Conservation (phyloP, 2,113 vertebrate genomes). For the Lipophrys pholis region DNA sequence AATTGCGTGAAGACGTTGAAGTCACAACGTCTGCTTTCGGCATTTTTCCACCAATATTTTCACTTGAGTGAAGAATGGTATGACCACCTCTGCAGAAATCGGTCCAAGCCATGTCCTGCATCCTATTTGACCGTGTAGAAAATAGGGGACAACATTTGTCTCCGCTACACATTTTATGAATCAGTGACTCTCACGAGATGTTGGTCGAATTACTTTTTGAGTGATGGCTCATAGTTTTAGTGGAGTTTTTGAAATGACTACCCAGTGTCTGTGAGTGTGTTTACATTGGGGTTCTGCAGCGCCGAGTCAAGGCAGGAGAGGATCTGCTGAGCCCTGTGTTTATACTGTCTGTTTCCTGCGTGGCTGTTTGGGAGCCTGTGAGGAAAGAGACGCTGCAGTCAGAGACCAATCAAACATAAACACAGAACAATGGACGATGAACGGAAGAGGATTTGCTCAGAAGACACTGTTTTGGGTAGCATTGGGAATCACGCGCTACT, state of each 20-base stretch:
- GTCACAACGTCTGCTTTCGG: too few relatives aligned
- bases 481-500: too few relatives aligned
- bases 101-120: background rate
- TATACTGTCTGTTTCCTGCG: slow-evolving; percentile 78
- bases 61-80: too few relatives aligned
- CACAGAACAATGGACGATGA: slow-evolving; percentile 68
- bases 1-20: too few relatives aligned
- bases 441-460: slow-evolving; percentile 40
- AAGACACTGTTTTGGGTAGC: slow-evolving; percentile 20
- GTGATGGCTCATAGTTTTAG: slow-evolving; percentile 19
- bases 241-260: slow-evolving; percentile 39
- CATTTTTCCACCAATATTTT: too few relatives aligned
- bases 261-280: slow-evolving; percentile 41
- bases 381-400: slow-evolving; percentile 68
- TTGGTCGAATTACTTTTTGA: slow-evolving; percentile 7
- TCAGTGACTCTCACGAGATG: background rate
- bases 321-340: slow-evolving; percentile 73
- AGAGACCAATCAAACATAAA: slow-evolving; percentile 76
- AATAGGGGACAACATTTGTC: background rate
- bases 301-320: slow-evolving; percentile 59
- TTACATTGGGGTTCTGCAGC: slow-evolving; percentile 62
- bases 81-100: too few relatives aligned
- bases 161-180: background rate
- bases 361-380: slow-evolving; percentile 64
- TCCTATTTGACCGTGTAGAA: background rate